Base-by-base conservation (phyloP, 2,113 vertebrate genomes). In the Excalfactoria chinensis region DNA sequence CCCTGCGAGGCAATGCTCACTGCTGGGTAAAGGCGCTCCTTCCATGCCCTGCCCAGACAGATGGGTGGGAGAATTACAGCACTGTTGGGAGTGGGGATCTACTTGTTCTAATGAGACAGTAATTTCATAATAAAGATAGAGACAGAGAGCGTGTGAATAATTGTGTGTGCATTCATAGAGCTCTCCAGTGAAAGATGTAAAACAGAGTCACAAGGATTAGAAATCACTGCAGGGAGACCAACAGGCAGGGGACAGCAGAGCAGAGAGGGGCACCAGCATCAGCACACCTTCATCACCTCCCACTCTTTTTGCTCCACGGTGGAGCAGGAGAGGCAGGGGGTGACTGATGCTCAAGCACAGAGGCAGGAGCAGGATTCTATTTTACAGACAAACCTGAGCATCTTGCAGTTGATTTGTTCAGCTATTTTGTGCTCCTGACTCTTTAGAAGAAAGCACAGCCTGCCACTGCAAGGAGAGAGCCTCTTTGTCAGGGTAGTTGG, bases 51-150 rank as follows among this genome's bases (percentile, higher is more conserved):
- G 60, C 48, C 13, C n/a, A 6, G 35, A 3, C 22, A 5, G 34
- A 9, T 4, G 40, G 2, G 40, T 35, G 28, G 21, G 51, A 53
- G 55, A 64, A 53, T 11, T 3, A 19, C 9, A 1, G 1, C 0
- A 0, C 5, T 0, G 0, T 3, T 19, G 34, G 32, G 40, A 41
- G 59, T 1, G 19, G 34, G n/a, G 25, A 7, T 5, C 15, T 37
- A 4, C 28, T 59, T 60, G 60, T 67, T 70, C 26, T 53, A 11
- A n/a, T 2, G 9, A 84, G 51, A 49, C 77, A 74, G 41, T 4
- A 40, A 63, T 35, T 80, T n/a, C 16, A 16, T 3, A 13, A 34
- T 32, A 11, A 64, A 53, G 34, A 26, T 22, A 37, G 49, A 1
- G 44, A 17, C 25, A 59, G 71, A 1, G 1, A 70, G 35, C 14